Base-by-base conservation (phyloP, 2,888 invertebrate genomes). In the Itoplectis maculator region DNA sequence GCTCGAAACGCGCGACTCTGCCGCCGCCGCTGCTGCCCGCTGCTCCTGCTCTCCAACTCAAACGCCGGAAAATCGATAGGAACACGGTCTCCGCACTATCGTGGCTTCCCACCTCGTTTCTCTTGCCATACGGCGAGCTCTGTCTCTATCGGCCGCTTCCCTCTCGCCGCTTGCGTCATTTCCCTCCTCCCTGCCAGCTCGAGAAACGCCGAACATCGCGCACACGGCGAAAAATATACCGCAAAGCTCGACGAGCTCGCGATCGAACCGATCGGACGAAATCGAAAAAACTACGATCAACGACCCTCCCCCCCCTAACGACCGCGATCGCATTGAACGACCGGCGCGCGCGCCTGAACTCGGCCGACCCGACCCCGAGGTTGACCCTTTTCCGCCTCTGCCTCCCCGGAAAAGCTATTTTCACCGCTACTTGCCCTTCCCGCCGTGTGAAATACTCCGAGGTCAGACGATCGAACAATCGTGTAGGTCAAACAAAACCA, bases 41-140 rank as follows among this genome's bases (percentile, higher is more conserved):
- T 29, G 23, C 63, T 63, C 63, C 66, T 54, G 76, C 66, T 76
- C 76, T 80, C 45, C 79, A 83, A 84, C 84, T 84, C 84, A 80
- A 85, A 83, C 83, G 82, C 66, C 68, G 73, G 76, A 83, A 85
- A 84, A 85, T 85, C 85, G 84, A 85, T 85, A 85, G 79, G 78
- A 69, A 70, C 78, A 75, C 82, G 79, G 74, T 70, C 29, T 29
- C 79, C 37, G 74, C 82, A 84, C 76, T 75, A 68, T 79, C 79
- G 81, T 80, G 85, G 85, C 85, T 85, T 85, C 85, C 61, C 70
- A 54, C 76, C 61, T 79, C 66, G 65, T 47, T 66, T 51, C 72
- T 70, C 69, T 61, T 47, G 2, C 63, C 63, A 66, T 66, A 75
- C 49, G 66, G n/a, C 23, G n/a, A 6, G 49, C 15, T 75, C 49